Evolutionary conservation across 2,797 vertebrate genomes (phyloP).

Genomic region (Fratercula arctica): DNA sequence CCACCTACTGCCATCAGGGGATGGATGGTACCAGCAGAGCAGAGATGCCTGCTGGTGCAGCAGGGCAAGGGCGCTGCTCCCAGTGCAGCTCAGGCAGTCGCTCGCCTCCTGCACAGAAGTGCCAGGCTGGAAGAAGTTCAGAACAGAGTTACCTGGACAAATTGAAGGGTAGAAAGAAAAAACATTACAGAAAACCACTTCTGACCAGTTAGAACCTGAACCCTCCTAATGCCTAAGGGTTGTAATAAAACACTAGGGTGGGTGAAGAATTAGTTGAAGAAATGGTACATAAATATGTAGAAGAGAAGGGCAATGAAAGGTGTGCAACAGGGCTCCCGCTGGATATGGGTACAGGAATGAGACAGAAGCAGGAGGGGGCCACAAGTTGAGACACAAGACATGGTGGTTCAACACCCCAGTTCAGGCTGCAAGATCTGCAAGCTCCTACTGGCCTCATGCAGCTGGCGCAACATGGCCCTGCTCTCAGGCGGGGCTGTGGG

Average conservation of each 20-base stretch:
- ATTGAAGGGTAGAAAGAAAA: not conserved
- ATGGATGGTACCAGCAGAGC: not conserved
- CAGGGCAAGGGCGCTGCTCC: not conserved
- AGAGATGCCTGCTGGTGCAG: not conserved
- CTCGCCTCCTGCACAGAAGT: not conserved
- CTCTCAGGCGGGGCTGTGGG: not conserved
- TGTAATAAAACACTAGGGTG: not conserved
- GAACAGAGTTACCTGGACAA: not conserved
- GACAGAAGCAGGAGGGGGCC: not conserved
- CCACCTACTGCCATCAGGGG: not conserved
- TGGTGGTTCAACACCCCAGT: not conserved
- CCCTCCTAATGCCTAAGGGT: not conserved
- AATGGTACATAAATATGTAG: not conserved
- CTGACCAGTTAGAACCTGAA: not conserved
- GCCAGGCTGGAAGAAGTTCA: not conserved
- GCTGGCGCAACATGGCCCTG: not conserved
- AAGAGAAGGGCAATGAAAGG: not conserved
- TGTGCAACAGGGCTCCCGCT: fast-evolving
- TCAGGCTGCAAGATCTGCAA: not conserved
- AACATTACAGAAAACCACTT: not conserved
- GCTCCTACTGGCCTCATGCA: not conserved
- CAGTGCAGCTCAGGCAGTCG: not conserved
- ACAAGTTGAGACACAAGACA: not conserved
- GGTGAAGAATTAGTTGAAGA: not conserved
- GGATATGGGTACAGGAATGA: not conserved